A percentile compares a stretch with the other conserved stretches of the same genome.
phyloP scores from a whole-genome alignment of 2,113 vertebrate genomes.

The Limanda limanda region DNA sequence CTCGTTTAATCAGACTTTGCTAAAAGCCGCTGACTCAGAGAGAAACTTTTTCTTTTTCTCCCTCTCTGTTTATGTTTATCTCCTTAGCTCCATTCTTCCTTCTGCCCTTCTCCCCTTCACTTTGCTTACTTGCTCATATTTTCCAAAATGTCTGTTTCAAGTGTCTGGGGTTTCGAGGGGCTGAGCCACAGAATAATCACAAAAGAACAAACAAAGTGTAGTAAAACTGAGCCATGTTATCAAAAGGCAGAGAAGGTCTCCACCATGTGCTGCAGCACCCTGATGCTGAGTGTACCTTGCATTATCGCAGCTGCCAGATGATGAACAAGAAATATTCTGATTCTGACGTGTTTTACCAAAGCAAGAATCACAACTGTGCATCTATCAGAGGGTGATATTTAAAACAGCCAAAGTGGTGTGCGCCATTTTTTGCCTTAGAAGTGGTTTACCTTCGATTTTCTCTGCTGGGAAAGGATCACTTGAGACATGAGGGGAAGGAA shows the following conservation, averaged over 20 bases:
- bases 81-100: constrained; percentile 50
- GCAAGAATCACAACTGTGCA: background rate
- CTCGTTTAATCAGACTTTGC: constrained; percentile 77
- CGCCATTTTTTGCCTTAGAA: constrained; percentile 59
- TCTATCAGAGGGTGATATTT: constrained; percentile 34
- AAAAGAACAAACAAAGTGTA: constrained; percentile 41
- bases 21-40: constrained; percentile 74
- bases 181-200: constrained; percentile 33
- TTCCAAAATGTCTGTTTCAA: constrained; percentile 59
- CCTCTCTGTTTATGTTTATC: constrained; percentile 67
- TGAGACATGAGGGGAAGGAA: constrained; percentile 55
- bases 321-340: constrained; percentile 13
- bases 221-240: background rate
- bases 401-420: constrained; percentile 44
- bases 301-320: constrained; percentile 30
- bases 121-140: constrained; percentile 62
- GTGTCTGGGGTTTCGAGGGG: constrained; percentile 8
- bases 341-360: constrained; percentile 18
- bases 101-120: constrained; percentile 30
- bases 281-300: constrained; percentile 1
- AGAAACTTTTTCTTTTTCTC: constrained; percentile 48
- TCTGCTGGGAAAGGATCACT: constrained; percentile 72
- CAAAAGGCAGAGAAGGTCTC: background rate
- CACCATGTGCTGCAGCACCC: constrained; percentile 3
- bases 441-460: constrained; percentile 75